A percentile compares a stretch with the other conserved stretches of the same genome.
Evolutionary conservation across 2,797 vertebrate genomes (phyloP).

Genomic region (Malurus splendens): DNA sequence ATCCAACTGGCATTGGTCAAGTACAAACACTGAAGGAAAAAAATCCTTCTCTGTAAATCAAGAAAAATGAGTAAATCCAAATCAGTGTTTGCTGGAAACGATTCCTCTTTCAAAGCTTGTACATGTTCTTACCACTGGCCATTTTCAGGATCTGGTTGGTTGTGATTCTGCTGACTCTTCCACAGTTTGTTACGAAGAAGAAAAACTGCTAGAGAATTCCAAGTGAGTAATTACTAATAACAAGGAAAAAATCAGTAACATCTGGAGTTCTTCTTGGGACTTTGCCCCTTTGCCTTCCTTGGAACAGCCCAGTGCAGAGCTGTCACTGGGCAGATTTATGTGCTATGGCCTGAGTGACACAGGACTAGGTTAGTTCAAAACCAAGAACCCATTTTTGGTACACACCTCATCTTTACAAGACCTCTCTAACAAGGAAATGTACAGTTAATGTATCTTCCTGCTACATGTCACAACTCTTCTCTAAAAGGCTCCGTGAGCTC

Average conservation of each 20-base stretch:
- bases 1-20: not conserved
- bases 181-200: not conserved
- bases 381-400: not conserved
- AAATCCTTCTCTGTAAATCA: not conserved
- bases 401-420: not conserved
- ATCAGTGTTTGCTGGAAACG: not conserved
- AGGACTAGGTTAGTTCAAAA: not conserved
- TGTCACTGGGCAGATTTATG: not conserved
- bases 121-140: not conserved
- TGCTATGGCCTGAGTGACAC: not conserved
- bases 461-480: not conserved
- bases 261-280: slow-evolving; percentile 10
- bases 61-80: not conserved
- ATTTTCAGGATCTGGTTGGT: not conserved
- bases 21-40: not conserved
- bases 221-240: slow-evolving; percentile 14
- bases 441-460: not conserved
- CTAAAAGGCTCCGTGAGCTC: not conserved
- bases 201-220: slow-evolving; percentile 1
- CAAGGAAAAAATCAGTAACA: not conserved
- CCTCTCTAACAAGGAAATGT: not conserved
- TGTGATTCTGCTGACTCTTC: slow-evolving; percentile 1
- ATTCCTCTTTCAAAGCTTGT: not conserved
- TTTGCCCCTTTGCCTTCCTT: not conserved
- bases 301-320: not conserved